Evolutionary conservation across 1,140 invertebrate genomes (phyloP).

Genomic region (Megalonaias nervosa): DNA sequence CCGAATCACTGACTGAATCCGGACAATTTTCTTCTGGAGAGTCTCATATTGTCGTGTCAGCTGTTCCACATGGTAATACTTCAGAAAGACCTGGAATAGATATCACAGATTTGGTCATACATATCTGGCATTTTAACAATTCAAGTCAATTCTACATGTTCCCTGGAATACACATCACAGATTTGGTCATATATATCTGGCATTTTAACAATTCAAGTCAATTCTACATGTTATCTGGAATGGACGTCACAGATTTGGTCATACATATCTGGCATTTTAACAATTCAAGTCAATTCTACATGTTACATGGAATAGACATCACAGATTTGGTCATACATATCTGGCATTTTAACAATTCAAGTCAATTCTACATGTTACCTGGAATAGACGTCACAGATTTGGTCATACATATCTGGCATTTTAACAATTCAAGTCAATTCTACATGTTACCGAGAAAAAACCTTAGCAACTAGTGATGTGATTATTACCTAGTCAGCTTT

Average conservation of each 20-base stretch:
- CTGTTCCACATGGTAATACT: constrained; percentile 89
- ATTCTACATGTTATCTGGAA: no score
- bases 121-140: constrained; percentile 1
- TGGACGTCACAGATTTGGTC: neutral
- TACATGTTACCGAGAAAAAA: neutral
- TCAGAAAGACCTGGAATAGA: constrained; percentile 81
- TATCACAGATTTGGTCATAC: no score
- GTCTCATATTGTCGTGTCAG: constrained; percentile 85
- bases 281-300: no score
- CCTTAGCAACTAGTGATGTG: neutral
- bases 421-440: neutral
- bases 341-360: neutral
- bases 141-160: no score
- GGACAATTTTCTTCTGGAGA: constrained; percentile 79
- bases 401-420: neutral
- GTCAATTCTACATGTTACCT: no score
- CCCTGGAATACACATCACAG: neutral
- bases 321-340: neutral
- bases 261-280: neutral
- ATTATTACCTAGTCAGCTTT: neutral
- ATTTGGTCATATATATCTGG: neutral
- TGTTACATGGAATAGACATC: constrained; percentile 51
- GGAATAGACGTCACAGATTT: neutral
- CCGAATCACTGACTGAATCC: constrained; percentile 81
- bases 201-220: constrained; percentile 4